Evolutionary conservation across 1,140 invertebrate species (phyloP).

Genomic region (Parasteatoda tepidariorum): DNA sequence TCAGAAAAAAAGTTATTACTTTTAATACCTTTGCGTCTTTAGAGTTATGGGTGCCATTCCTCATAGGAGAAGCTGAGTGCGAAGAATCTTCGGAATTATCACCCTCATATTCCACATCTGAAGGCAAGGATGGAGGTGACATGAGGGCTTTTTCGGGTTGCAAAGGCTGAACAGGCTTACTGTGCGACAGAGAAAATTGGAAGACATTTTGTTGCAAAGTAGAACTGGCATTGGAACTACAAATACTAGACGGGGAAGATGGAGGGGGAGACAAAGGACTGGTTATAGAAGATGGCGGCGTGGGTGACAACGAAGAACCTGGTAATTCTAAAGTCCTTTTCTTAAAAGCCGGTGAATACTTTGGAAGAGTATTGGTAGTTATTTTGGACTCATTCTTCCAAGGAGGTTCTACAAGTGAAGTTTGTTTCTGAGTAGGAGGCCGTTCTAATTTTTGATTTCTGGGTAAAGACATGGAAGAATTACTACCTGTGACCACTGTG

Average conservation of each 20-base stretch:
- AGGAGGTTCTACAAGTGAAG: slow-evolving; percentile 29
- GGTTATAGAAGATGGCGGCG: slow-evolving; percentile 60
- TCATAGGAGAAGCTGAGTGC: slow-evolving; percentile 43
- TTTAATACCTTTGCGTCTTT: slow-evolving; percentile 37
- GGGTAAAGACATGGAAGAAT: slow-evolving; percentile 34
- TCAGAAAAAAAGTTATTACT: too few species aligned
- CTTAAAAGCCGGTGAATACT: slow-evolving; percentile 87
- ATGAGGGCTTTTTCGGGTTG: slow-evolving; percentile 54
- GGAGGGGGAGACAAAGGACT: slow-evolving; percentile 50
- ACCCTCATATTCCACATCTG: slow-evolving; percentile 42
- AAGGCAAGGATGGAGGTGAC: slow-evolving; percentile 40
- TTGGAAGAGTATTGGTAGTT: slow-evolving; percentile 71
- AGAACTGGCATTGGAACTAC: slow-evolving; percentile 50
- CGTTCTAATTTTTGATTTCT: slow-evolving; percentile 51
- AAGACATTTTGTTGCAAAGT: slow-evolving; percentile 51
- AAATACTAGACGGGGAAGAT: slow-evolving; percentile 49
- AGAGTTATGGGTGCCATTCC: not conserved
- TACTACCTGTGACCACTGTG: slow-evolving; percentile 46
- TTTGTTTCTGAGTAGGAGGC: not conserved
- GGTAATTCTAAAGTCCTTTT: slow-evolving; percentile 75
- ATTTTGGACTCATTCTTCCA: slow-evolving; percentile 35
- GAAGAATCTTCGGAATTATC: slow-evolving; percentile 54
- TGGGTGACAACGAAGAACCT: slow-evolving; percentile 48
- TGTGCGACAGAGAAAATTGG: slow-evolving; percentile 61
- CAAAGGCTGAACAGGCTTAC: slow-evolving; percentile 59